Evolutionary conservation across 2,888 invertebrate genomes (phyloP).

Genomic region (Tricholauxania praeusta): DNA sequence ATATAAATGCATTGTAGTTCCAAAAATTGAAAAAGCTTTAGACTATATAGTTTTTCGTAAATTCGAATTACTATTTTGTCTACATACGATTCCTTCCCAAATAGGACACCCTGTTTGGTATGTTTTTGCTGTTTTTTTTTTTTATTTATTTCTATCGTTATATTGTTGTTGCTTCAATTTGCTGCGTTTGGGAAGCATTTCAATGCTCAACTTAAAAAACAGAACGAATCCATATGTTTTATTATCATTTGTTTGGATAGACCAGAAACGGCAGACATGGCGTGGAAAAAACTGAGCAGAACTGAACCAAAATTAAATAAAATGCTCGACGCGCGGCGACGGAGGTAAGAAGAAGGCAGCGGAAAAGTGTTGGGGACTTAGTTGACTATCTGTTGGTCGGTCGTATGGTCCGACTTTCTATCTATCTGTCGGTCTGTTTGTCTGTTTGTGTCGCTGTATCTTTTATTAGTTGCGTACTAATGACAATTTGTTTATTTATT

Average conservation of each 20-base stretch:
- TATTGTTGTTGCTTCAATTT: not conserved
- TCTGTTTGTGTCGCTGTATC: not conserved
- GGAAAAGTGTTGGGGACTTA: not conserved
- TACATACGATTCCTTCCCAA: too few species aligned
- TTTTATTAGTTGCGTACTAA: slow-evolving; percentile 33
- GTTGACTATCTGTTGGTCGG: not conserved
- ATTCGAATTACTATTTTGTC: too few species aligned
- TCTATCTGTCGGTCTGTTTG: not conserved
- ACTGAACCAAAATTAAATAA: not conserved
- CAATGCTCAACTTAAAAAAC: slow-evolving; percentile 1
- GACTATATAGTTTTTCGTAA: too few species aligned
- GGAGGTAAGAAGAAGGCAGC: not conserved
- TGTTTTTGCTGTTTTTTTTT: not conserved
- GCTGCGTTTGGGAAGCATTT: too few species aligned
- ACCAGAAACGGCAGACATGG: not conserved
- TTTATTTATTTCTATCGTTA: slow-evolving; percentile 11
- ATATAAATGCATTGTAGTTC: too few species aligned
- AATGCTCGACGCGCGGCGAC: not conserved
- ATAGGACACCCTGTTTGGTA: too few species aligned
- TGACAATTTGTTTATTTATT: slow-evolving; percentile 39
- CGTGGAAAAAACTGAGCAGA: too few species aligned
- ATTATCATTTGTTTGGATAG: slow-evolving; percentile 23
- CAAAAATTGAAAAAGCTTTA: too few species aligned
- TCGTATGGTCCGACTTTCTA: not conserved
- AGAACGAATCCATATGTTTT: slow-evolving; percentile 23